Base-by-base conservation (phyloP, 92 coral and sea anemone genomes). In the Epizoanthus fatuus region DNA sequence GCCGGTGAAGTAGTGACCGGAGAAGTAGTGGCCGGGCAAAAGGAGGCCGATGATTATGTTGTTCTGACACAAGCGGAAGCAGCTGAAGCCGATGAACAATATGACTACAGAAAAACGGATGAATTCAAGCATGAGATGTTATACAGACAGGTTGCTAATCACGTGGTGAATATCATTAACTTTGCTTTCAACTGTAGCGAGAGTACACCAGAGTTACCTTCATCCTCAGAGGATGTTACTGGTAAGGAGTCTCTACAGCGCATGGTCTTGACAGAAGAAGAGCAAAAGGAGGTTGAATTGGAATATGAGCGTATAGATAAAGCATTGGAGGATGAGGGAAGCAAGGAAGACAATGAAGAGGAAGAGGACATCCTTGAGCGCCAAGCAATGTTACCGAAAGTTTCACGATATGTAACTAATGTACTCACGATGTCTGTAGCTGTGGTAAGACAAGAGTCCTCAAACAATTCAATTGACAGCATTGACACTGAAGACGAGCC, bases 41-140 rank as follows among this genome's bases (percentile, higher is more conserved):
- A 80, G 19, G 86, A 63, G 32, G 16, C 22, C 19, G 91, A 92
- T 1, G 71, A 76, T 1, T 92, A 92, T 57, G 88, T 64, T 14
- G 72, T 89, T 35, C 59, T 92, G 49, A 73, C 92, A 2, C 92
- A 74, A 57, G 91, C 82, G 14, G 90, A 92, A 65, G 91, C 93
- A 29, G 49, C 13, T 10, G 11, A 35, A 55, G 91, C 89, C 4
- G 90, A 82, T 9, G 58, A 39, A 9, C 85, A 82, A 40, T 62
- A 84, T 29, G 76, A 75, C 52, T 59, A 8, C 16, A 35, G 20
- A 44, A 77, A 62, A 44, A 77, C 20, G 57, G 25, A 57, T 37
- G 53, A 49, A 49, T 49, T 49, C 53, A 49, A 8, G 53, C 11
- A 49, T 12, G 82, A 60, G 40, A 20, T 60, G 15, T 16, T 77